Percentiles rank a stretch among this genome's conserved stretches.
Conservation (phyloP, 2,113 vertebrate genomes). For the Leucosticte australis region DNA sequence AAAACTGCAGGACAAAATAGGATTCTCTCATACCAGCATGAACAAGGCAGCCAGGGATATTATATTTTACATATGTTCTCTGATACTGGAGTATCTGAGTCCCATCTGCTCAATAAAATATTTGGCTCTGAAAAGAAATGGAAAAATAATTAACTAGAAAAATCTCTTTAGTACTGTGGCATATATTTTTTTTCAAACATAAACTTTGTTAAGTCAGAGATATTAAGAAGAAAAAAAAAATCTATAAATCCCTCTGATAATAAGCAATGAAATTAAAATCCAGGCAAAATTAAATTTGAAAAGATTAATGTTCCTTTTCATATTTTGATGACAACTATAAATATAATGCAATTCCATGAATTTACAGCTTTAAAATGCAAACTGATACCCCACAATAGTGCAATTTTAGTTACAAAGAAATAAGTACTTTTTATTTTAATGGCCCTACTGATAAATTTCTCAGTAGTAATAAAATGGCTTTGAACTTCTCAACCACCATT, state of each 20-base stretch:
- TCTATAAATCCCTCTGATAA: constrained; percentile 56
- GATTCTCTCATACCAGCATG: neutral
- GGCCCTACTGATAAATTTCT: constrained; percentile 9
- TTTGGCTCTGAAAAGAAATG: neutral
- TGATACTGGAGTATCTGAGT: neutral
- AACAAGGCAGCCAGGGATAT: neutral
- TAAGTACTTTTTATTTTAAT: constrained; percentile 48
- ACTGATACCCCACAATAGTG: constrained; percentile 38
- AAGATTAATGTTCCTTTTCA: constrained; percentile 67
- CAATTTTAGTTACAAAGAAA: constrained; percentile 35
- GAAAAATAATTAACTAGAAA: constrained; percentile 56
- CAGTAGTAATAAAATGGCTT: constrained; percentile 18
- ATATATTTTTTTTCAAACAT: constrained; percentile 59
- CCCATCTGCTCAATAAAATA: neutral
- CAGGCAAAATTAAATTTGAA: constrained; percentile 65
- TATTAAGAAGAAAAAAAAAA: constrained; percentile 2
- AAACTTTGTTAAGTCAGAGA: constrained; percentile 60
- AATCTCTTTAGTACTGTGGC: constrained; percentile 54
- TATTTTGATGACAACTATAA: constrained; percentile 69
- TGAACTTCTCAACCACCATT: constrained; percentile 30
- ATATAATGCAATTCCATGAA: constrained; percentile 64
- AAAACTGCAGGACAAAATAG: neutral
- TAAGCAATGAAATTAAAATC: constrained; percentile 68
- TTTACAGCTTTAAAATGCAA: constrained; percentile 65
- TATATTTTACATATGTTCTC: neutral